Evolutionary conservation across 37 sponge, comb jelly and placozoan genomes (phyloP).

Genomic region (Cladorhizidae sp.): DNA sequence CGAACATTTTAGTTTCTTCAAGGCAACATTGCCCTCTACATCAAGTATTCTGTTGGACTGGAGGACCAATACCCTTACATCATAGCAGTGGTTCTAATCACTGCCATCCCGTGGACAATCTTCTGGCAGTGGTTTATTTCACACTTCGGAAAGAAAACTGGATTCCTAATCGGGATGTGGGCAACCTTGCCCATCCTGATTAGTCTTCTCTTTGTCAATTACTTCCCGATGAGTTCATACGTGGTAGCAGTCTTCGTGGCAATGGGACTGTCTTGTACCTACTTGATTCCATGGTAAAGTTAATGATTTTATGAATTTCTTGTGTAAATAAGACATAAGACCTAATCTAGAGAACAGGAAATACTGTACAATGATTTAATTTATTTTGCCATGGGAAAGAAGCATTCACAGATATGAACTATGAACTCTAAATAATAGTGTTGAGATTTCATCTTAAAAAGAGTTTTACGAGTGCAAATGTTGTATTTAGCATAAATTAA

Average conservation of each 20-base stretch:
- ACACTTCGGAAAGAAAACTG: constrained; percentile 76
- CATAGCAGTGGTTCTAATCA: constrained; percentile 61
- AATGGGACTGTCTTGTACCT: constrained; percentile 64
- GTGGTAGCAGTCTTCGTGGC: constrained; percentile 48
- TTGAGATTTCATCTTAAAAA: no score
- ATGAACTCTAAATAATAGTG: no score
- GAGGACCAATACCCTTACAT: constrained; percentile 68
- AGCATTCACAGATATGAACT: no score
- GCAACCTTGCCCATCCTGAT: constrained; percentile 36
- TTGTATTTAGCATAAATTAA: no score
- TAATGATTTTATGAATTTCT: background rate
- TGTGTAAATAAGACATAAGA: no score
- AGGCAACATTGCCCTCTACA: constrained; percentile 71
- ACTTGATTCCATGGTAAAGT: constrained; percentile 85
- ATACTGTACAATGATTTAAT: no score
- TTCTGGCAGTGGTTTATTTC: constrained; percentile 78
- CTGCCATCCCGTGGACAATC: constrained; percentile 56
- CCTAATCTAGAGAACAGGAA: no score
- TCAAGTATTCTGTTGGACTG: constrained; percentile 69
- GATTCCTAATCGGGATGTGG: constrained; percentile 59
- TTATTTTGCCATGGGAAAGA: no score
- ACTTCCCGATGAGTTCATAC: constrained; percentile 22
- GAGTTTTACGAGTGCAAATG: no score
- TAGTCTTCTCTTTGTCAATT: constrained; percentile 41
- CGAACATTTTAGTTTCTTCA: constrained; percentile 63